phyloP scores from a whole-genome alignment of 2,797 vertebrate genomes.

The Petrocephalus schoutedeni region DNA sequence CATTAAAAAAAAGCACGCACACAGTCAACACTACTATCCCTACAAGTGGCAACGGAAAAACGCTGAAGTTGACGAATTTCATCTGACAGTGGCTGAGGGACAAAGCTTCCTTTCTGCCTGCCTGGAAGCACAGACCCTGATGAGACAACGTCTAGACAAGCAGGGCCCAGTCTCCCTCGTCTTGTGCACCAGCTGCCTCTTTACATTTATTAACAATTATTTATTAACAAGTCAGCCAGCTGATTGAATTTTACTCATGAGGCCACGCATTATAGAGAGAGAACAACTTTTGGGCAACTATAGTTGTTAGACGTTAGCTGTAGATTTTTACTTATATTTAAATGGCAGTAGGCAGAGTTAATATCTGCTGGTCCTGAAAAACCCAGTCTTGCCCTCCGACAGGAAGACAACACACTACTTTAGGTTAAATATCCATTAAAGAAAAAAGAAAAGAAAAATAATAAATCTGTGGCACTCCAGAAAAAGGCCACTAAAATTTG shows the following conservation, averaged over 20 bases:
- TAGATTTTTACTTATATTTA: background rate
- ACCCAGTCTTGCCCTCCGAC: background rate
- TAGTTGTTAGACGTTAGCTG: background rate
- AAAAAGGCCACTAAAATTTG: background rate
- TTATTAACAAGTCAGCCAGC: background rate
- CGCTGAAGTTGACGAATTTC: slow-evolving; percentile 16
- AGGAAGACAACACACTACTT: background rate
- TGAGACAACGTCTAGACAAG: background rate
- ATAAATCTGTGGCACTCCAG: background rate
- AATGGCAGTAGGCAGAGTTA: background rate
- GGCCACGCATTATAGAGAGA: background rate
- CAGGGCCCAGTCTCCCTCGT: background rate
- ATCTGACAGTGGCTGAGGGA: slow-evolving; percentile 17
- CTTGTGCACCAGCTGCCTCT: background rate
- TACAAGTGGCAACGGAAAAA: slow-evolving; percentile 22
- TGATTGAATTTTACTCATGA: background rate
- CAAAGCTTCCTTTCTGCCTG: slow-evolving; percentile 23
- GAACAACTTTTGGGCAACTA: background rate
- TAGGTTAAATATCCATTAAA: background rate
- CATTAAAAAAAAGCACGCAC: background rate
- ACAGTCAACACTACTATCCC: slow-evolving; percentile 9
- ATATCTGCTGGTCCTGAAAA: background rate
- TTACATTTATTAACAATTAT: background rate
- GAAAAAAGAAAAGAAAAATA: background rate
- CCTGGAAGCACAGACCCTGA: background rate